Evolutionary conservation across 2,888 invertebrate genomes (phyloP).

Genomic region (Catotricha subobsoleta): DNA sequence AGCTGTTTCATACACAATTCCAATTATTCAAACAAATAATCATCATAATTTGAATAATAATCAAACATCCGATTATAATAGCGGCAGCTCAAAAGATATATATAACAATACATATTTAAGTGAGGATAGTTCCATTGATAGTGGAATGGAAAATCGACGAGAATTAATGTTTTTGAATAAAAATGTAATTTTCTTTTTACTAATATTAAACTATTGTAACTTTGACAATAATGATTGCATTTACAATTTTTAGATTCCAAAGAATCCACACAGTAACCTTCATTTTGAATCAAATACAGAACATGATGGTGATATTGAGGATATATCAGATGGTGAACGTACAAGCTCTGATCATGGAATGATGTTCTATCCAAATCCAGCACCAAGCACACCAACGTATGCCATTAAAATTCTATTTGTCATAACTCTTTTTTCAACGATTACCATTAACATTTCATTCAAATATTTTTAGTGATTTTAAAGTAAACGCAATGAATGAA

Average conservation of each 20-base stretch:
- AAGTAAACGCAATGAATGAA: conserved; percentile 75
- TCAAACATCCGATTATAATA: conserved; percentile 29
- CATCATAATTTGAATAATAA: conserved; percentile 15
- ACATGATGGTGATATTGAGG: conserved; percentile 72
- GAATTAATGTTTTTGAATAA: conserved; percentile 14
- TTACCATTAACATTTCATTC: too few relatives aligned
- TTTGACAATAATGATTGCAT: not conserved
- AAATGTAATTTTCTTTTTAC: conserved; percentile 8
- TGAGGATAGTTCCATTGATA: conserved; percentile 63
- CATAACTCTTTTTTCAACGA: too few relatives aligned
- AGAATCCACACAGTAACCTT: conserved; percentile 13
- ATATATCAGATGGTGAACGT: conserved; percentile 65
- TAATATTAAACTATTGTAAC: conserved; percentile 18
- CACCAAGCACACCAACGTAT: conserved; percentile 30
- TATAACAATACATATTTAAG: conserved; percentile 46
- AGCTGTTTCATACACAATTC: conserved; percentile 16
- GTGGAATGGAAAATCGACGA: conserved; percentile 34
- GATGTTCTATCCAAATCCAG: conserved; percentile 47
- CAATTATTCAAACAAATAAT: conserved; percentile 8
- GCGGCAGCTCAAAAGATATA: conserved; percentile 29
- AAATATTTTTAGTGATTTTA: conserved; percentile 70
- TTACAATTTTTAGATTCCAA: not conserved
- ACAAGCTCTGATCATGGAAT: conserved; percentile 56
- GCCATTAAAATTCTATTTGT: conserved; percentile 8
- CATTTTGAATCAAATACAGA: conserved; percentile 53